Percentiles rank a stretch among this genome's conserved stretches.
phyloP scores from a whole-genome alignment of 2,888 invertebrate genomes.

The Muschampia plurimacula region DNA sequence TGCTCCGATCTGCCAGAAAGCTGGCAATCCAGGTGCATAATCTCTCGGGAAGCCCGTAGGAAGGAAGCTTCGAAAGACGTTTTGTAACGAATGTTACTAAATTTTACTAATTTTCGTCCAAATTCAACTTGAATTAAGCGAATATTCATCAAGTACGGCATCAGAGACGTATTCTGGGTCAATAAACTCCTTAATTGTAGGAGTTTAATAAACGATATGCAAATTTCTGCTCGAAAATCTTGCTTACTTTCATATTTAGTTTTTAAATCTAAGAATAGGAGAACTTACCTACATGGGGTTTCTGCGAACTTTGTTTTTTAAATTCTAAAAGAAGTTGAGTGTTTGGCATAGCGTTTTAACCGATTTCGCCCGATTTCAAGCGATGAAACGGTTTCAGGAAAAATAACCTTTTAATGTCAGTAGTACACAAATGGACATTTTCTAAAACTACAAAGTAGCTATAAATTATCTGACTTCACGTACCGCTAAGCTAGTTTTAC shows the following conservation, averaged over 20 bases:
- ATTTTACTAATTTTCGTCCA: neutral
- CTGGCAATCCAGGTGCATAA: no score
- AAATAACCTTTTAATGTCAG: no score
- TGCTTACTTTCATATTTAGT: constrained; percentile 4
- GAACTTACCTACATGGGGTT: neutral
- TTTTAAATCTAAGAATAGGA: neutral
- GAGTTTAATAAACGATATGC: constrained; percentile 25
- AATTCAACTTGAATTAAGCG: constrained; percentile 43
- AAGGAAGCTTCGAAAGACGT: no score
- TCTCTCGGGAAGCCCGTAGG: no score
- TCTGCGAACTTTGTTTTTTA: neutral
- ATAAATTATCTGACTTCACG: no score
- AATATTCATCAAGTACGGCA: constrained; percentile 4
- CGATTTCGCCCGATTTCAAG: no score
- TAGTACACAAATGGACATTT: no score
- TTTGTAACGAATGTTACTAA: neutral
- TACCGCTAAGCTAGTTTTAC: no score
- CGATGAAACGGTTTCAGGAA: no score
- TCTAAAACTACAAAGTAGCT: no score
- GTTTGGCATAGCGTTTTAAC: no score
- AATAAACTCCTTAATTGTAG: constrained; percentile 33
- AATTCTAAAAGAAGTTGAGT: neutral
- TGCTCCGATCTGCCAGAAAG: no score
- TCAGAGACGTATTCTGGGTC: constrained; percentile 18
- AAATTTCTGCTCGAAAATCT: constrained; percentile 14